Conservation (phyloP, 2,888 invertebrate genomes). For the Lasioglossum villosulum region DNA sequence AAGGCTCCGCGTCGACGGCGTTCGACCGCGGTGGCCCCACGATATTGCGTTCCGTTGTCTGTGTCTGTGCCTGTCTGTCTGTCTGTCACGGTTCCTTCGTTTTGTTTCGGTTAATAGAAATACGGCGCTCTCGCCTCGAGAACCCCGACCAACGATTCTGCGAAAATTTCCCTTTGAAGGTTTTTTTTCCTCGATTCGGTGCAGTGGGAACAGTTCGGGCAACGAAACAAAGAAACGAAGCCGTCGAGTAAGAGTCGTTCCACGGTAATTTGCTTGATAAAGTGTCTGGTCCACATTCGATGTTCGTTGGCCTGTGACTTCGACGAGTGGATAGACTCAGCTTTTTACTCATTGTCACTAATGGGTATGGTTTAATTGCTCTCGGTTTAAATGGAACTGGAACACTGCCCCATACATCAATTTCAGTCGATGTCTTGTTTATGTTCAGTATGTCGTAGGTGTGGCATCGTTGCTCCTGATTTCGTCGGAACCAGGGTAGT, state of each 20-base stretch:
- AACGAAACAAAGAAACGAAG: neutral
- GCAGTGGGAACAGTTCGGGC: neutral
- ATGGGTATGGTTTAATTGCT: too few relatives aligned
- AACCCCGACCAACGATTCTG: neutral
- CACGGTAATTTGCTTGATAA: neutral
- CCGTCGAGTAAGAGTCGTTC: neutral
- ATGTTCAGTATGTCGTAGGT: too few relatives aligned
- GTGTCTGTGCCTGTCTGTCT: neutral
- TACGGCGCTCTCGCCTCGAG: neutral
- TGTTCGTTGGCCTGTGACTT: too few relatives aligned
- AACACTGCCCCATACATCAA: too few relatives aligned
- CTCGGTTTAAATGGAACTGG: too few relatives aligned
- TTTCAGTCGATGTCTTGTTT: too few relatives aligned
- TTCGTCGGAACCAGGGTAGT: too few relatives aligned
- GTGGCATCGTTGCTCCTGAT: too few relatives aligned
- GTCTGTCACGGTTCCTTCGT: neutral
- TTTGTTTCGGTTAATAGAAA: constrained; percentile 41
- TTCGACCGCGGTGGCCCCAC: constrained; percentile 26
- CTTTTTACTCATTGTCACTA: too few relatives aligned
- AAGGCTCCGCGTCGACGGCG: constrained; percentile 41
- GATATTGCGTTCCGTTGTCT: constrained; percentile 32
- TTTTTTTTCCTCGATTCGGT: neutral
- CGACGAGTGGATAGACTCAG: too few relatives aligned
- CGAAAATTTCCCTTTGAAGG: neutral
- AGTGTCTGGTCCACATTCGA: neutral